phyloP scores from a whole-genome alignment of 2,113 vertebrate genomes.

The Leiothrix lutea region DNA sequence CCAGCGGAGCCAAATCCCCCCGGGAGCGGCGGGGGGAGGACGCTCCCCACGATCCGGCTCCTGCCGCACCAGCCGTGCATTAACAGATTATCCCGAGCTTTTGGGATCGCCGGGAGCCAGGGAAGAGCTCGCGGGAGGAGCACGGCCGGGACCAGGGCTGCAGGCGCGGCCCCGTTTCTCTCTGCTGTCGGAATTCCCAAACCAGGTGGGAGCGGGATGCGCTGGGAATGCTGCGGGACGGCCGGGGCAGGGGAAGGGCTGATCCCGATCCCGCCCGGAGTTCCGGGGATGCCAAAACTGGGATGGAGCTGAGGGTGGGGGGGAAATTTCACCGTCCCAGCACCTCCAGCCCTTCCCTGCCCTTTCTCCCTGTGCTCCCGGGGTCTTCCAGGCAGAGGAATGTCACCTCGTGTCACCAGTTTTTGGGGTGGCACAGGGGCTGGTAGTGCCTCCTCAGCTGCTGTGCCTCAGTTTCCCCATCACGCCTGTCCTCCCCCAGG shows the following conservation, averaged over 20 bases:
- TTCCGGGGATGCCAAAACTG: background rate
- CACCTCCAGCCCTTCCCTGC: background rate
- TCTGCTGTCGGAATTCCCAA: background rate
- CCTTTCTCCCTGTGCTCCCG: background rate
- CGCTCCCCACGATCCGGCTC: background rate
- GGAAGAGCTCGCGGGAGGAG: background rate
- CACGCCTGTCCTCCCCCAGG: rapidly evolving
- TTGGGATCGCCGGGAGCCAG: background rate
- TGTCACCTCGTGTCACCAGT: rapidly evolving
- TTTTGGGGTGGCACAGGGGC: background rate
- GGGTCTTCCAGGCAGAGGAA: background rate
- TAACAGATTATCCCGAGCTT: conserved; percentile 62
- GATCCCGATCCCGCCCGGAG: background rate
- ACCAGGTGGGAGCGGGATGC: background rate
- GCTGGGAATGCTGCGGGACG: background rate
- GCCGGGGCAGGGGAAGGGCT: background rate
- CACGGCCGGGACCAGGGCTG: background rate
- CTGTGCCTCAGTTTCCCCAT: background rate
- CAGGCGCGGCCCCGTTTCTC: background rate
- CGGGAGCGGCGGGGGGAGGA: conserved; percentile 11
- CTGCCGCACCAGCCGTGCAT: conserved; percentile 21
- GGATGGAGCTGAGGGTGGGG: rapidly evolving
- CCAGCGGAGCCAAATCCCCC: conserved; percentile 43
- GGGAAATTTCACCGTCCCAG: background rate
- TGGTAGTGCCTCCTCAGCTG: background rate